Evolutionary conservation across 2,113 vertebrate species (phyloP).

Genomic region (Sphaerodactylus townsendi): DNA sequence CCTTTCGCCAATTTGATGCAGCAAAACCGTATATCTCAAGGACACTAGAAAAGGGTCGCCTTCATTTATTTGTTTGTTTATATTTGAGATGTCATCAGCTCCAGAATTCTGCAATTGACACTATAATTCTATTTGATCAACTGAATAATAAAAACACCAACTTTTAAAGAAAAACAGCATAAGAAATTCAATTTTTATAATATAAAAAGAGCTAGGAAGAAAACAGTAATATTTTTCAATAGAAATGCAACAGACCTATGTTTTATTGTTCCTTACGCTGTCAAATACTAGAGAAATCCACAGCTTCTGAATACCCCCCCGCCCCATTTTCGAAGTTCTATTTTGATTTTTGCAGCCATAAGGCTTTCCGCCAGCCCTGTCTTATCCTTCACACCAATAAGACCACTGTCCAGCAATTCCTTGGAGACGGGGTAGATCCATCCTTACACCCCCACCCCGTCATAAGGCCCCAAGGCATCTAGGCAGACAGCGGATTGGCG

Average conservation of each 20-base stretch:
- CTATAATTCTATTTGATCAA: no score
- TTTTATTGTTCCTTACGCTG: background rate
- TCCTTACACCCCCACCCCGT: no score
- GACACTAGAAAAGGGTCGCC: background rate
- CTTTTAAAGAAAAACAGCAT: background rate
- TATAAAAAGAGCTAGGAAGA: background rate
- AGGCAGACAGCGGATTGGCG: background rate
- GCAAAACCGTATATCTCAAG: background rate
- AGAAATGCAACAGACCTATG: background rate
- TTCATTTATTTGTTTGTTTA: no score
- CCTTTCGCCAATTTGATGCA: background rate
- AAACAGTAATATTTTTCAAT: background rate
- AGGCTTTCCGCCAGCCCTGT: no score
- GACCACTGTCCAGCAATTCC: background rate
- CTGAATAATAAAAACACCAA: background rate
- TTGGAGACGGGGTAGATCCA: background rate
- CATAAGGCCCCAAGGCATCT: background rate
- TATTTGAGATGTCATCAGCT: background rate
- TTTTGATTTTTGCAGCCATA: background rate
- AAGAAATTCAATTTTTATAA: background rate
- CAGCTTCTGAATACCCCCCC: no score
- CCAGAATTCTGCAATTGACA: no score
- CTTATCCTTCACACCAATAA: background rate
- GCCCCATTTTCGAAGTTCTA: background rate
- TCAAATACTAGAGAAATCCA: background rate